phyloP scores from a whole-genome alignment of 1,140 invertebrate species.

The Solenopsis fugax region DNA sequence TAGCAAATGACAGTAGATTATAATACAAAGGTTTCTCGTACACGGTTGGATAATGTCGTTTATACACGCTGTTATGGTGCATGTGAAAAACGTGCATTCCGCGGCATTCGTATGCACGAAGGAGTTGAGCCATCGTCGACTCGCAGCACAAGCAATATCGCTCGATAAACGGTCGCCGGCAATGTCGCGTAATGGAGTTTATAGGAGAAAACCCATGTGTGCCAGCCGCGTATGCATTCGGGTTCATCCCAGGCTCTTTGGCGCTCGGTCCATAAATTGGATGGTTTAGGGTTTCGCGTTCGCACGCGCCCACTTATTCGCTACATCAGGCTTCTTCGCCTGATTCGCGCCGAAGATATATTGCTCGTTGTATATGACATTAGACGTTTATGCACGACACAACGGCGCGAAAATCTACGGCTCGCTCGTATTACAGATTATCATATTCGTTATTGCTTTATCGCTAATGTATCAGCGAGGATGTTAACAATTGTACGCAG shows the following conservation, averaged over 20 bases:
- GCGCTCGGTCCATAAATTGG: conserved; percentile 40
- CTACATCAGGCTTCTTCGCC: neutral
- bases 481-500: conserved; percentile 4
- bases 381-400: conserved; percentile 23
- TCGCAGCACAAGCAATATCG: neutral
- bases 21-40: neutral
- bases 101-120: conserved; percentile 4
- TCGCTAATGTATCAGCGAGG: conserved; percentile 23
- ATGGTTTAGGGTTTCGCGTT: conserved; percentile 22
- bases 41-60: neutral
- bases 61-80: neutral
- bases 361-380: conserved; percentile 40
- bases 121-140: conserved; percentile 9
- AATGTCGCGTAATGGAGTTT: conserved; percentile 27
- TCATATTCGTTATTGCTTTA: conserved; percentile 43
- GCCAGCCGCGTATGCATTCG: neutral
- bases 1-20: neutral
- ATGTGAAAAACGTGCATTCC: conserved; percentile 11
- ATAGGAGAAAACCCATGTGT: conserved; percentile 24
- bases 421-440: conserved; percentile 56
- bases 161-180: conserved; percentile 21
- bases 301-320: neutral
- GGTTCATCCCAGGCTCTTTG: conserved; percentile 5
- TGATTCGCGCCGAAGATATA: conserved; percentile 38
- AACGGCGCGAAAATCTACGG: conserved; percentile 1